Base-by-base conservation (phyloP, 2,888 invertebrate species). In the Teleogryllus oceanicus region DNA sequence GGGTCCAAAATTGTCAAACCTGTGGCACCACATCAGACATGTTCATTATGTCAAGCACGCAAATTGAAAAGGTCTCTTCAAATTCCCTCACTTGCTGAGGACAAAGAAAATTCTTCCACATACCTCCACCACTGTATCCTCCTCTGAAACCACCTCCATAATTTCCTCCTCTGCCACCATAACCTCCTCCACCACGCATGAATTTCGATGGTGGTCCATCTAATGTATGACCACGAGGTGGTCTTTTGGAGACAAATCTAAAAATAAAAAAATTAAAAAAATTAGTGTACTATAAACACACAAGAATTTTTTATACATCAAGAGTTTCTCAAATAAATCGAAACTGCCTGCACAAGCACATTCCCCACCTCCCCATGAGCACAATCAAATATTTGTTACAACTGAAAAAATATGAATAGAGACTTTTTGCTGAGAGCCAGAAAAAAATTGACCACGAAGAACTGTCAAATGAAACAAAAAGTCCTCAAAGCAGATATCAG, bases 131-230 rank as follows among this genome's bases (percentile, higher is more conserved):
- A 62, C 81, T 77, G 37, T 79, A 80, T 21, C 84, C 84, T 37
- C 83, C 80, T 76, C 51, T 37, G 21, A 75, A 75, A 11, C 77
- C 77, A 49, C 76, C 78, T 13, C 50, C 62, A 16, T n/a, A 18
- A 21, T 62, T 74, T 16, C 78, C 77, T 18, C 78, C 78, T 21
- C 74, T 50, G 13, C 76, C 75, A 12, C 75, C 50, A 49, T 24
- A 12, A 51, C 78, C 75, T 21, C 51, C 50, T 50, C 88, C 88
- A n/a, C 83, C 81, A 16, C 76, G 80, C 83, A 86, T 85, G 83
- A 88, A 86, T 84, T 89, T 90, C 2, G 87, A 82, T 8, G 88
- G 87, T 5, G 88, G 86, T 8, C 88, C 86, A 13, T 83, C 84
- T 2, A 79, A 80, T 50, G 50, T 77, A 82, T 89, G 88, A 13